Evolutionary conservation across 2,113 vertebrate genomes (phyloP), one percentile per base, ranked within the genome.

Genomic region (Furnarius figulus): DNA sequence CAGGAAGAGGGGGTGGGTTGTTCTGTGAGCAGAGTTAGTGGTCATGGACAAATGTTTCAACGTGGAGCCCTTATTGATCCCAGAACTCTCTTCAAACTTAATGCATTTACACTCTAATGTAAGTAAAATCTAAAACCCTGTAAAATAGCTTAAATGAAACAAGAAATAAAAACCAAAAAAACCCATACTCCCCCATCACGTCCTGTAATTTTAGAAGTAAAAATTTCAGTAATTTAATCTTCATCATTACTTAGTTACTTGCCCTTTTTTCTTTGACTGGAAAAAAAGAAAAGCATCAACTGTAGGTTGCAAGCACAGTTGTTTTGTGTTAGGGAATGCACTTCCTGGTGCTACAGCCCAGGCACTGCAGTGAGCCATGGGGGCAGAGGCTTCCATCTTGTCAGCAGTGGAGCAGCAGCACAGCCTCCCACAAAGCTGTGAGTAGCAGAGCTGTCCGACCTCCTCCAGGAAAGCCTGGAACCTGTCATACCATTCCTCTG

Each of bases 361-460:
- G 44, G 15, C 30, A 3, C 2, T 39, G 35, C 0, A 0, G 8
- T 27, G 46, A 58, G 37, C 40, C 77, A n/a, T 0, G 0, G 55
- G 27, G 25, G 65, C 30, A 28, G 20, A 31, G 40, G 13, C 25
- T 53, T 35, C 17, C 20, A 15, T 16, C 14, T 4, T 78, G 35
- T 40, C 35, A 3, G 4, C 22, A 19, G 37, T 14, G 46, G 68
- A 56, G 46, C 20, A 89, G 44, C 58, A 47, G 23, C 8, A 9
- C 44, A 68, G n/a, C 33, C 5, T 63, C 28, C 24, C 42, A 4
- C 39, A n/a, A 20, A 30, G 1, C 0, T 39, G 39, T 46, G 35
- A 72, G 67, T 62, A 77, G 42, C 81, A 74, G 35, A 63, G 46
- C 16, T 2, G 1, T 35, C 50, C 47, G 53, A 65, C 12, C 21